Evolutionary conservation across 2,113 vertebrate genomes (phyloP).

Genomic region (Phoxinus phoxinus): DNA sequence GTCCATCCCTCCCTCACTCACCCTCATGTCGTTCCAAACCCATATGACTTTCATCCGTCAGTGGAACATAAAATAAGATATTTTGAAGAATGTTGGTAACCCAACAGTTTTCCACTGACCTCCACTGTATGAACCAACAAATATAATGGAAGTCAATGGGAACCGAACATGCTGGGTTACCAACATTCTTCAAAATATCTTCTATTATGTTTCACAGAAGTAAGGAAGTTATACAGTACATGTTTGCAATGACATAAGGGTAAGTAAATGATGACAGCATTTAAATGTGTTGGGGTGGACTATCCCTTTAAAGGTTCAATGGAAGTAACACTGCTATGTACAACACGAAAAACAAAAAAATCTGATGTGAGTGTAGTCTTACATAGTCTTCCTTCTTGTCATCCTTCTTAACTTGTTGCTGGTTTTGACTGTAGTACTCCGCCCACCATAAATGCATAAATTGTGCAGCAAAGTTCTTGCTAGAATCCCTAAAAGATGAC

Average conservation of each 20-base stretch:
- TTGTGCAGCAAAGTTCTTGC: conserved; percentile 55
- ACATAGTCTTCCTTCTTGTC: neutral
- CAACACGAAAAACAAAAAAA: neutral
- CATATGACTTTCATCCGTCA: neutral
- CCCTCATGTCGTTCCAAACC: neutral
- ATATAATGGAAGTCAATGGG: neutral
- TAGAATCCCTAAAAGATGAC: conserved; percentile 44
- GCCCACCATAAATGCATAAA: conserved; percentile 85
- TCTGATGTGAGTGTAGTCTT: neutral
- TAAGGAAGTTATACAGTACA: neutral
- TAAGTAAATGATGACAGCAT: neutral
- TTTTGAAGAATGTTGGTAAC: neutral
- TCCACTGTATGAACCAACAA: neutral
- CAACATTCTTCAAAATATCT: neutral
- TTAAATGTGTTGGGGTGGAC: neutral
- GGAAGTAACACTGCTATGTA: neutral
- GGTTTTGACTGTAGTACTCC: conserved; percentile 68
- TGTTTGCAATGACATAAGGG: neutral
- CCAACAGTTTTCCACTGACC: neutral
- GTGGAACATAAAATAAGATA: neutral
- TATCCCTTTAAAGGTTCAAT: neutral
- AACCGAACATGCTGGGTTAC: neutral
- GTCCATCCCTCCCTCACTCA: neutral
- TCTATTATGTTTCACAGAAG: neutral
- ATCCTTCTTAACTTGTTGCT: conserved; percentile 58